phyloP scores from a whole-genome alignment of 2,797 vertebrate genomes.

The Denticeps clupeoides region DNA sequence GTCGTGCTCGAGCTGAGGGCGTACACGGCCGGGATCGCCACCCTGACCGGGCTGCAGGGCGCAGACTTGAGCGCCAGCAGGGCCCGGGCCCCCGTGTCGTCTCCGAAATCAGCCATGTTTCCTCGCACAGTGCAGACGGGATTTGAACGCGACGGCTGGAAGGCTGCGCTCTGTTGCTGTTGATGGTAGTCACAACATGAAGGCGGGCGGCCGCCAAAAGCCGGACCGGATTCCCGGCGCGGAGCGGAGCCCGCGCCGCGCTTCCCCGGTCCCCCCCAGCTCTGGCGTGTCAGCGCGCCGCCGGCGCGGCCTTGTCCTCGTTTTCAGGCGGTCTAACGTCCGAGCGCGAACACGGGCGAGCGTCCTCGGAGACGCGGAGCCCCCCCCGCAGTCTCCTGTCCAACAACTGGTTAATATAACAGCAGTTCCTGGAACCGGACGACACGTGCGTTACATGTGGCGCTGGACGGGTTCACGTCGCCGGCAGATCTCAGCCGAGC shows the following conservation, averaged over 20 bases:
- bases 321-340: too few relatives aligned
- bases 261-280: too few relatives aligned
- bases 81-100: conserved; percentile 80
- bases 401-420: conserved; percentile 29
- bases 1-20: conserved; percentile 43
- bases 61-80: conserved; percentile 82
- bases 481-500: neutral
- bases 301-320: too few relatives aligned
- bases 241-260: too few relatives aligned
- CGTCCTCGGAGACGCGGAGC: too few relatives aligned
- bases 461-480: conserved; percentile 8
- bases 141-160: too few relatives aligned
- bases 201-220: conserved; percentile 40
- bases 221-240: conserved; percentile 41
- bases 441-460: conserved; percentile 48
- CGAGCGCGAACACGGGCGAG: too few relatives aligned
- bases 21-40: conserved; percentile 54
- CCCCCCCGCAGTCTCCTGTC: too few relatives aligned
- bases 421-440: conserved; percentile 40
- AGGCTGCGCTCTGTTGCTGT: conserved; percentile 52
- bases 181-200: conserved; percentile 56
- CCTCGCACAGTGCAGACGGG: too few relatives aligned
- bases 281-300: too few relatives aligned
- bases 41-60: conserved; percentile 72
- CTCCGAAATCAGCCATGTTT: conserved; percentile 90